phyloP scores from a whole-genome alignment of 2,888 invertebrate genomes.

The Cetonia aurata region DNA sequence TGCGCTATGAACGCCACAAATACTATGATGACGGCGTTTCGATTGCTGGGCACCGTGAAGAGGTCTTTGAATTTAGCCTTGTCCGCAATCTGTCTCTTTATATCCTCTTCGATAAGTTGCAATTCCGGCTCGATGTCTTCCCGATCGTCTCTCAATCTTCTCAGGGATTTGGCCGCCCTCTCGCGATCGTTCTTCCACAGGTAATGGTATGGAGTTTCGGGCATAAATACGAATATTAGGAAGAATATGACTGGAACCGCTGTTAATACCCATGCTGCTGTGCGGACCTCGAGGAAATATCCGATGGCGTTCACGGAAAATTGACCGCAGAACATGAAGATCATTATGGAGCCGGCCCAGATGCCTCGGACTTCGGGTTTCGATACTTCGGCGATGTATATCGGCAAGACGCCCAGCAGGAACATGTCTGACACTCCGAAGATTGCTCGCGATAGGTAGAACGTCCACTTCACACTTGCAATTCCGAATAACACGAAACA shows the following conservation, averaged over 20 bases:
- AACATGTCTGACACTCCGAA: slow-evolving; percentile 56
- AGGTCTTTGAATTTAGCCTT: slow-evolving; percentile 56
- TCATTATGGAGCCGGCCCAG: slow-evolving; percentile 57
- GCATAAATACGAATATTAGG: slow-evolving; percentile 55
- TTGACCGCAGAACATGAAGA: slow-evolving; percentile 53
- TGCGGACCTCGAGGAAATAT: slow-evolving; percentile 49
- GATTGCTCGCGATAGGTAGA: slow-evolving; percentile 57
- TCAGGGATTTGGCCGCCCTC: slow-evolving; percentile 55
- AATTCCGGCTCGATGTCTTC: slow-evolving; percentile 58
- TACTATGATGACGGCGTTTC: slow-evolving; percentile 56
- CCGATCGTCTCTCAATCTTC: slow-evolving; percentile 52
- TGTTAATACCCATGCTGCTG: slow-evolving; percentile 49
- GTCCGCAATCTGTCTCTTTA: slow-evolving; percentile 59
- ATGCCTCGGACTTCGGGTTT: slow-evolving; percentile 58
- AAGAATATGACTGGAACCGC: slow-evolving; percentile 53
- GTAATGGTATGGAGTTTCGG: slow-evolving; percentile 61
- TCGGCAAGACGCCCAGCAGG: slow-evolving; percentile 51
- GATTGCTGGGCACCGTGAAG: slow-evolving; percentile 56
- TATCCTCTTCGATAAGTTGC: slow-evolving; percentile 52
- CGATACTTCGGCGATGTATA: slow-evolving; percentile 58
- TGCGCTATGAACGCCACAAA: slow-evolving; percentile 56
- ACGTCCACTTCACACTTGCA: slow-evolving; percentile 54
- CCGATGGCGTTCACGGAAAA: slow-evolving; percentile 57
- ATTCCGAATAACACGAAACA: slow-evolving; percentile 53
- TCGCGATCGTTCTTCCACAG: slow-evolving; percentile 55